Conservation (phyloP, 2,113 vertebrate genomes). For the Halcyon senegalensis region DNA sequence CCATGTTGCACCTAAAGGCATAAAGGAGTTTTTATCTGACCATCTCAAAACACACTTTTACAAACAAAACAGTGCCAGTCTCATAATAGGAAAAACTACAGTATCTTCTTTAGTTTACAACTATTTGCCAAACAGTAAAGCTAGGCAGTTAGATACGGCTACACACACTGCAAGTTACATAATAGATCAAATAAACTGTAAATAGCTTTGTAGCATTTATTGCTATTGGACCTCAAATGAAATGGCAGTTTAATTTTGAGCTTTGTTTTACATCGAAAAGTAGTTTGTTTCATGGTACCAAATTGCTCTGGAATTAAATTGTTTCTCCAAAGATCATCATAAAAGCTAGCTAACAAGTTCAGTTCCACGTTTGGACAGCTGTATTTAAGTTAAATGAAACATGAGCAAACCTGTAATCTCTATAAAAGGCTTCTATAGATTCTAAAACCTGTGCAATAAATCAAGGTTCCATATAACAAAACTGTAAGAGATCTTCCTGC, state of each 20-base stretch:
- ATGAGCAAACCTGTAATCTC: neutral
- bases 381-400: slow-evolving; percentile 44
- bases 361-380: neutral
- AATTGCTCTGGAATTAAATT: neutral
- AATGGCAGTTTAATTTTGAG: slow-evolving; percentile 22
- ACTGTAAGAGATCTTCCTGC: neutral
- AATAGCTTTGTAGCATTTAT: neutral
- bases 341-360: neutral
- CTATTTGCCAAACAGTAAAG: neutral
- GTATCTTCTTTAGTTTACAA: neutral
- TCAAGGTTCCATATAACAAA: neutral
- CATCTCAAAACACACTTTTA: neutral
- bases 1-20: neutral
- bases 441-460: neutral
- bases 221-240: neutral
- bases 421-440: neutral
- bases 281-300: neutral
- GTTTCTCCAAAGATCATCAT: neutral
- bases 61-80: neutral
- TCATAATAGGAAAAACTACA: neutral
- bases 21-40: neutral
- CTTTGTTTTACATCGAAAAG: neutral
- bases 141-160: neutral
- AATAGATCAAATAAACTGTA: neutral
- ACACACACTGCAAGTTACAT: neutral